phyloP scores from a whole-genome alignment of 2,113 vertebrate genomes.

The Microcebus jonahi region DNA sequence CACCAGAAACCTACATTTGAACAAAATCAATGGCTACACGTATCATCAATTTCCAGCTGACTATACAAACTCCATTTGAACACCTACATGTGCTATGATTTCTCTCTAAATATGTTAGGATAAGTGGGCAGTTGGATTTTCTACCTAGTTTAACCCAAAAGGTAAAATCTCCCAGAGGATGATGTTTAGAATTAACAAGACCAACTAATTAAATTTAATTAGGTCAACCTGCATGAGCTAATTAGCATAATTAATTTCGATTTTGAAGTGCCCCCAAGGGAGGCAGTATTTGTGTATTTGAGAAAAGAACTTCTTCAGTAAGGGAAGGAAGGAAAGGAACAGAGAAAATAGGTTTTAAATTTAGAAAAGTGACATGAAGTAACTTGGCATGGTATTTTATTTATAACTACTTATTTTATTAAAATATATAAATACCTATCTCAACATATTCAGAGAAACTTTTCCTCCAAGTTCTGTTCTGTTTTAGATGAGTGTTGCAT shows the following conservation, averaged over 20 bases:
- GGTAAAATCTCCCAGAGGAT: slow-evolving; percentile 55
- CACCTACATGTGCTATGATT: not conserved
- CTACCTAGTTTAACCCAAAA: slow-evolving; percentile 15
- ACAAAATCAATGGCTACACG: not conserved
- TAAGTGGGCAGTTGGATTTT: slow-evolving; percentile 11
- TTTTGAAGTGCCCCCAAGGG: slow-evolving; percentile 48
- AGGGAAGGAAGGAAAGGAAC: not conserved
- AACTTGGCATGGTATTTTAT: not conserved
- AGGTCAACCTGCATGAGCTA: slow-evolving; percentile 42
- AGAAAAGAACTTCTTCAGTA: not conserved
- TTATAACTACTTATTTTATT: not conserved
- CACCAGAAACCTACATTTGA: not conserved
- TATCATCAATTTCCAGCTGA: not conserved
- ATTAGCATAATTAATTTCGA: slow-evolving; percentile 63
- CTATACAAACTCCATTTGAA: not conserved
- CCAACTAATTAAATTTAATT: slow-evolving; percentile 63
- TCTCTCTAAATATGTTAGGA: not conserved
- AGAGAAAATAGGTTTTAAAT: not conserved
- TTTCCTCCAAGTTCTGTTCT: not conserved
- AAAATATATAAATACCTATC: not conserved
- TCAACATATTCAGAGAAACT: not conserved
- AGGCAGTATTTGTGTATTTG: not conserved
- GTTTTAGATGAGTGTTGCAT: not conserved
- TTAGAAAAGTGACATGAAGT: not conserved
- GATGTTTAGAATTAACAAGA: slow-evolving; percentile 63